Percentiles rank a stretch among this genome's conserved stretches.
Evolutionary conservation across 2,888 invertebrate species (phyloP).

Genomic region (Agrochola litura): DNA sequence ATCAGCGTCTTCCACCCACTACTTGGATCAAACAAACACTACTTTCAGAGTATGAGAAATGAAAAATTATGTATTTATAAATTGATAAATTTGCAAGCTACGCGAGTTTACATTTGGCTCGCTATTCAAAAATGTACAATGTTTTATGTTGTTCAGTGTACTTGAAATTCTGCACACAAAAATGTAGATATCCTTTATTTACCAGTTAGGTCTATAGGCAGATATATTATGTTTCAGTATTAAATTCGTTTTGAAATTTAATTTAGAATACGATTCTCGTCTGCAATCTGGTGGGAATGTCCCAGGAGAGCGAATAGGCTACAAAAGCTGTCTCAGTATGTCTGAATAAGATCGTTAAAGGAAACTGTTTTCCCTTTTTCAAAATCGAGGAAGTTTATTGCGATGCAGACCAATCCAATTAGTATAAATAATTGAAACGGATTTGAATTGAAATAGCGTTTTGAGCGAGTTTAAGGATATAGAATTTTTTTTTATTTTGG

Average conservation of each 20-base stretch:
- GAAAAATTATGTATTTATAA: too few relatives aligned
- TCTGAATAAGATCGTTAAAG: slow-evolving; percentile 54
- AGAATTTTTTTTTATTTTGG: too few relatives aligned
- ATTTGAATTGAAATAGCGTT: slow-evolving; percentile 24
- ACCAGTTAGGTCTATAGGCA: not conserved
- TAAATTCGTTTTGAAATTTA: slow-evolving; percentile 18
- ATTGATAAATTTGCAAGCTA: not conserved
- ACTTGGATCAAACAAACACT: too few relatives aligned
- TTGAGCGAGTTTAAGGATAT: not conserved
- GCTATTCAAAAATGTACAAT: slow-evolving; percentile 5
- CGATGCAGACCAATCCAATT: slow-evolving; percentile 17
- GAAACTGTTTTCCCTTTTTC: slow-evolving; percentile 12
- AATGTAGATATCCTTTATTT: slow-evolving; percentile 20
- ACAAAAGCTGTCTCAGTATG: slow-evolving; percentile 47
- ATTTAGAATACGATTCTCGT: not conserved
- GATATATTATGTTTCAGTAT: slow-evolving; percentile 19
- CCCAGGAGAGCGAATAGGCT: not conserved
- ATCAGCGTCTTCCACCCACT: too few relatives aligned
- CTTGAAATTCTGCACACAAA: slow-evolving; percentile 19
- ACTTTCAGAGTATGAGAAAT: too few relatives aligned
- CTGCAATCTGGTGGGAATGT: not conserved
- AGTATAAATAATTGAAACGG: slow-evolving; percentile 14
- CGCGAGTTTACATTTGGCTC: not conserved
- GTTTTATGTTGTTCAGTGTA: slow-evolving; percentile 3
- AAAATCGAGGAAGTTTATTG: slow-evolving; percentile 1